phyloP scores from a whole-genome alignment of 2,113 vertebrate species.

The Aptenodytes forsteri region DNA sequence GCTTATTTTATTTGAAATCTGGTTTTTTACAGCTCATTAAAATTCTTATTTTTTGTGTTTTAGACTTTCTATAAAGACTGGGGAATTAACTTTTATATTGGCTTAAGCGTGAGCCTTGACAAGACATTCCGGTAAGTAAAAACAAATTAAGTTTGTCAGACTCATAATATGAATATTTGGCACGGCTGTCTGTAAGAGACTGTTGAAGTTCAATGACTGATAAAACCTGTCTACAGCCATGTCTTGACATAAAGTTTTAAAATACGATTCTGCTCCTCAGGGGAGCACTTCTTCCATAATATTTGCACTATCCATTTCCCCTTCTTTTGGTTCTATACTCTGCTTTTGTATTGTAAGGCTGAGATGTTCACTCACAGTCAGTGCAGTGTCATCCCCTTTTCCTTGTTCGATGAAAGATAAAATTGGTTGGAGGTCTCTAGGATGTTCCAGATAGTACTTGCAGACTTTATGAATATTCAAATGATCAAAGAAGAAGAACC shows the following conservation, averaged over 20 bases:
- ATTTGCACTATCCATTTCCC: not conserved
- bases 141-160: not conserved
- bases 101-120: slow-evolving; percentile 87
- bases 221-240: not conserved
- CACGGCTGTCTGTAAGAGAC: not conserved
- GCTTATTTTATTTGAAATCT: not conserved
- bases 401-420: not conserved
- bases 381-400: not conserved
- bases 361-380: not conserved
- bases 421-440: not conserved
- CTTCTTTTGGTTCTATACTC: not conserved
- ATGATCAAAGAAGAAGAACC: not conserved
- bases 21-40: not conserved
- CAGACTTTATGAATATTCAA: not conserved
- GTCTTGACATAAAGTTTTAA: not conserved
- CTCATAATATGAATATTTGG: not conserved
- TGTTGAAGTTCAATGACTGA: not conserved
- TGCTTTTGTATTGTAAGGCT: not conserved
- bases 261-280: not conserved
- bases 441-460: not conserved
- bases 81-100: slow-evolving; percentile 82
- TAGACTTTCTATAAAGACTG: slow-evolving; percentile 72
- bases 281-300: not conserved
- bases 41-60: not conserved
- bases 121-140: slow-evolving; percentile 87